Conservation (phyloP, 92 coral and sea anemone genomes). For the Desmophyllum pertusum region DNA sequence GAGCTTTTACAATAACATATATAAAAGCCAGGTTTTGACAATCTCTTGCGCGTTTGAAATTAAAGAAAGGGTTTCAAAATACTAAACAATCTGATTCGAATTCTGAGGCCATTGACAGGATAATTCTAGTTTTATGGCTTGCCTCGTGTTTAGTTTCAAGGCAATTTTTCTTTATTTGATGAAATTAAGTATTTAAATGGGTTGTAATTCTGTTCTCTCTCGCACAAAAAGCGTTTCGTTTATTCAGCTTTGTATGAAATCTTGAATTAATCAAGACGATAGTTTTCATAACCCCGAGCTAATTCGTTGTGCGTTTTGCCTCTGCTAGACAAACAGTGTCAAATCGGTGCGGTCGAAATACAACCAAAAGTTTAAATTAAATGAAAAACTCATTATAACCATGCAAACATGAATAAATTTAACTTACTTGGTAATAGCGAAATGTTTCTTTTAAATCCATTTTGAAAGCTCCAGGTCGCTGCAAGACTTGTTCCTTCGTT, state of each 20-base stretch:
- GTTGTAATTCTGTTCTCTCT: neutral
- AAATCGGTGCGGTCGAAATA: neutral
- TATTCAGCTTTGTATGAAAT: constrained; percentile 25
- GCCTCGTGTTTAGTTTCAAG: neutral
- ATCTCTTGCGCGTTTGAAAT: neutral
- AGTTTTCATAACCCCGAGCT: neutral
- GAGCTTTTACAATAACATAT: neutral
- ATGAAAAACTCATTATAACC: constrained; percentile 12
- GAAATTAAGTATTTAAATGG: neutral
- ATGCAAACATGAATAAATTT: constrained; percentile 27
- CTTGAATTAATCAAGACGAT: constrained; percentile 11
- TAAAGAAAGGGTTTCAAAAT: neutral
- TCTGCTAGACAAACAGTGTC: constrained; percentile 17
- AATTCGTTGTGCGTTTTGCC: neutral
- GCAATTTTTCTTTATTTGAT: neutral
- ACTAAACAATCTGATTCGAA: neutral
- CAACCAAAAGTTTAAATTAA: constrained; percentile 7
- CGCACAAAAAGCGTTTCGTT: neutral
- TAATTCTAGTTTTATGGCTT: neutral
- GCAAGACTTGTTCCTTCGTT: constrained; percentile 73
- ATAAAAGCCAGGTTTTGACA: neutral
- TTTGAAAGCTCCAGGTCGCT: constrained; percentile 58
- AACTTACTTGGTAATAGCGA: constrained; percentile 61
- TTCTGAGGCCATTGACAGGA: neutral
- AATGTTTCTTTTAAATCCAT: constrained; percentile 23